These are phyloP conservation scores for Scolanthus callimorphus DNA, from an alignment of 92 coral and sea anemone genomes.

Conservation along the genomic window DNA sequence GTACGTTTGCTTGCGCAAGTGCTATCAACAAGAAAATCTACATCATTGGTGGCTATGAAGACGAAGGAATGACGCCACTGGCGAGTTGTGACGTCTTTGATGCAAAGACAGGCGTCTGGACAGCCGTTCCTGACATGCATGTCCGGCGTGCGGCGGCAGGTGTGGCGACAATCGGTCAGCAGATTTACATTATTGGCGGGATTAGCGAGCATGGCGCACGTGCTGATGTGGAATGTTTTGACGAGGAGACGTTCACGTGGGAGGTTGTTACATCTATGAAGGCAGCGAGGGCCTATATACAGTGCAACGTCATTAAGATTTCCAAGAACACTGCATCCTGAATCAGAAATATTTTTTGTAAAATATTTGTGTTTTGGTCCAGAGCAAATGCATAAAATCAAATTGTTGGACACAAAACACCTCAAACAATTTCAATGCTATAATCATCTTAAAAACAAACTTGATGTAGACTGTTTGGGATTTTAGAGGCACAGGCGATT, in stretches of 20 bases:
- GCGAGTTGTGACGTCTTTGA: slow-evolving; percentile 72
- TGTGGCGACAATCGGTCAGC: slow-evolving; percentile 32
- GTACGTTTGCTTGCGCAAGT: slow-evolving; percentile 58
- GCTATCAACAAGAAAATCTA: slow-evolving; percentile 47
- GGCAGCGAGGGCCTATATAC: slow-evolving; percentile 57
- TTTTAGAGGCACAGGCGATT: no score
- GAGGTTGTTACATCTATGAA: slow-evolving; percentile 38
- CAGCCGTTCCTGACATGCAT: slow-evolving; percentile 44
- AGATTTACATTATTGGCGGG: slow-evolving; percentile 67
- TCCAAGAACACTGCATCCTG: slow-evolving; percentile 20
- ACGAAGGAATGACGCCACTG: slow-evolving; percentile 38
- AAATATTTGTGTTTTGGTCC: no score
- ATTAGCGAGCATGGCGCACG: slow-evolving; percentile 42
- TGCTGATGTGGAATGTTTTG: slow-evolving; percentile 58
- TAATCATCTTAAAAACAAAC: no score
- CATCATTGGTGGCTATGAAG: slow-evolving; percentile 62
- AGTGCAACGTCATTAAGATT: slow-evolving; percentile 48
- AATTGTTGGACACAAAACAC: no score
- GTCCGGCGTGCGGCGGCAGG: slow-evolving; percentile 83
- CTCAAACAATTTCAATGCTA: no score
- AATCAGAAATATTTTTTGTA: no score
- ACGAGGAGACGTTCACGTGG: slow-evolving; percentile 55
- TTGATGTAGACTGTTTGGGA: no score
- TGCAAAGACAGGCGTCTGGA: slow-evolving; percentile 57
- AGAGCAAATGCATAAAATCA: no score